phyloP scores from a whole-genome alignment of 2,113 vertebrate genomes.

The Scortum barcoo region DNA sequence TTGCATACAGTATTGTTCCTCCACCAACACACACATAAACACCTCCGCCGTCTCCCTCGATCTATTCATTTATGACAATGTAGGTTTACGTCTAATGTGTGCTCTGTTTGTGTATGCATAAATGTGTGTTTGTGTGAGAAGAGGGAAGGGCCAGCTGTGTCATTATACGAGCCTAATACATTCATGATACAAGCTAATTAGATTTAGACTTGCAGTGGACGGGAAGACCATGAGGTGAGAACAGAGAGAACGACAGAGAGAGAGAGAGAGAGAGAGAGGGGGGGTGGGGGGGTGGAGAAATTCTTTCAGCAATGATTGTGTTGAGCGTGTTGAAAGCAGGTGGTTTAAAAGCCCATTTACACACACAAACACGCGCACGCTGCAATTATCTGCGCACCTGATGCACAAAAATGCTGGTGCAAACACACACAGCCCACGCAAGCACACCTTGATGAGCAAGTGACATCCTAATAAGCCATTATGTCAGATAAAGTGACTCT shows the following conservation, averaged over 20 bases:
- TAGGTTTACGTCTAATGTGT: constrained; percentile 25
- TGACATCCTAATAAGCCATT: constrained; percentile 63
- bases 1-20: constrained; percentile 34
- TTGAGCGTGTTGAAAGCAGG: constrained; percentile 35
- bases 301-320: constrained; percentile 36
- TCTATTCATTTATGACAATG: constrained; percentile 50
- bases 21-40: neutral
- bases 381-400: constrained; percentile 48
- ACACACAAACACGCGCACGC: constrained; percentile 30
- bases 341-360: constrained; percentile 50
- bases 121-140: constrained; percentile 21
- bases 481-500: constrained; percentile 57
- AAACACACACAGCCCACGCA: neutral
- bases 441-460: constrained; percentile 44
- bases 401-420: constrained; percentile 23
- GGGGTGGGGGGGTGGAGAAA: constrained; percentile 17
- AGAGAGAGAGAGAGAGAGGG: neutral
- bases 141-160: constrained; percentile 62
- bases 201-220: constrained; percentile 38
- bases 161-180: constrained; percentile 51
- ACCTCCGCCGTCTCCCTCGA: neutral
- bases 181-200: constrained; percentile 64
- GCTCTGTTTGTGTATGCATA: constrained; percentile 18
- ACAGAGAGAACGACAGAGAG: neutral
- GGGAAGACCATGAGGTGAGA: constrained; percentile 30